phyloP scores from a whole-genome alignment of 1,140 invertebrate species.

The Tetranychus urticae region DNA sequence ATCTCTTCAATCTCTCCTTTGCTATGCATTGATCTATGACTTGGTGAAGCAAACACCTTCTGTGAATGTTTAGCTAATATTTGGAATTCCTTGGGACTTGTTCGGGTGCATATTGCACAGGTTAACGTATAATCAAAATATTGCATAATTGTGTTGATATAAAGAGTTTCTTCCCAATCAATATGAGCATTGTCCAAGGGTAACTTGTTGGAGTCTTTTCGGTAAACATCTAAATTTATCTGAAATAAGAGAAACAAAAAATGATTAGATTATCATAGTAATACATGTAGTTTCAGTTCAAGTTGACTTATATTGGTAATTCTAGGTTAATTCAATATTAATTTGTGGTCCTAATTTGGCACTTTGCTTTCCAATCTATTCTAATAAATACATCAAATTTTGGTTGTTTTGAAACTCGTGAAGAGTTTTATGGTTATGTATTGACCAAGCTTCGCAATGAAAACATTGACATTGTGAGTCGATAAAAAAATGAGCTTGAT shows the following conservation, averaged over 20 bases:
- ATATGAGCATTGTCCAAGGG: slow-evolving; percentile 82
- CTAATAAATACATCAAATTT: too few species aligned
- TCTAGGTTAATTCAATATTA: too few species aligned
- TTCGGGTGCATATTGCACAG: slow-evolving; percentile 86
- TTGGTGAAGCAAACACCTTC: slow-evolving; percentile 85
- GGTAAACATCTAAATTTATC: slow-evolving; percentile 56
- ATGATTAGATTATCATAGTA: too few species aligned
- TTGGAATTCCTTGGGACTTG: slow-evolving; percentile 86
- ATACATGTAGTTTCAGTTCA: too few species aligned
- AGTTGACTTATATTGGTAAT: too few species aligned
- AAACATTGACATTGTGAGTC: too few species aligned
- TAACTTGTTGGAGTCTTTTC: slow-evolving; percentile 83
- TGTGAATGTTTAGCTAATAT: slow-evolving; percentile 76
- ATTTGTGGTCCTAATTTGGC: too few species aligned
- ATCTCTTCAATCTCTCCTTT: slow-evolving; percentile 96
- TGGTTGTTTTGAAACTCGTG: too few species aligned
- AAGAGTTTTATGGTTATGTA: too few species aligned
- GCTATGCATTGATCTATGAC: slow-evolving; percentile 79
- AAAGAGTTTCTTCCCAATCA: slow-evolving; percentile 98
- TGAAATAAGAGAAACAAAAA: slow-evolving; percentile 8
- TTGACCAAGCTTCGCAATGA: too few species aligned
- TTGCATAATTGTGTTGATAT: slow-evolving; percentile 92
- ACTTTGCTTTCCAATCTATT: too few species aligned
- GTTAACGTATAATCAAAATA: slow-evolving; percentile 91
- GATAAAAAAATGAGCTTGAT: too few species aligned